Conservation (phyloP, 2,888 invertebrate species). For the Tigriopus californicus region DNA sequence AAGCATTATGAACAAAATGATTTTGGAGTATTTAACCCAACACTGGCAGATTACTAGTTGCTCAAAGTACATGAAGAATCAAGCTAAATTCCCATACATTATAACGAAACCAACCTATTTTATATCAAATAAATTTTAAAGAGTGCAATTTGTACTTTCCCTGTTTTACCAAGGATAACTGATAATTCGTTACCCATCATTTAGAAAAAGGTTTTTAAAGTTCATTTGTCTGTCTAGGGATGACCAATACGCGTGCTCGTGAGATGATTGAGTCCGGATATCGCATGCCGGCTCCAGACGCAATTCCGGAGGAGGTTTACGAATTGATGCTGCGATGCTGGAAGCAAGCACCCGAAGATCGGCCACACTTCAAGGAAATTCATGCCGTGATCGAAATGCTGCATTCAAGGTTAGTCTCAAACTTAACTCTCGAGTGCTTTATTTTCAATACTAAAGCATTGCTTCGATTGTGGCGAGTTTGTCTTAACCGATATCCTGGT, state of each 20-base stretch:
- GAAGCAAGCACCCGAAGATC: slow-evolving; percentile 75
- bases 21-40: too few species aligned
- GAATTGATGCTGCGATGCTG: slow-evolving; percentile 77
- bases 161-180: too few species aligned
- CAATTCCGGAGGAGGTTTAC: slow-evolving; percentile 72
- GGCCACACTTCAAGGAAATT: slow-evolving; percentile 81
- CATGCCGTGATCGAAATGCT: slow-evolving; percentile 17
- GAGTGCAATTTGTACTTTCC: too few species aligned
- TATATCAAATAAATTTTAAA: too few species aligned
- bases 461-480: not conserved
- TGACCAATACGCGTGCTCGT: slow-evolving; percentile 79
- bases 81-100: too few species aligned
- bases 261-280: slow-evolving; percentile 86
- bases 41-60: too few species aligned
- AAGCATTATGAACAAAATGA: too few species aligned
- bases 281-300: slow-evolving; percentile 76
- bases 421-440: not conserved
- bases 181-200: too few species aligned
- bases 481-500: not conserved
- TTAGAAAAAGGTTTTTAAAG: too few species aligned
- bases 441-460: not conserved
- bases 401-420: slow-evolving; percentile 10
- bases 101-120: too few species aligned
- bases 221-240: too few species aligned
- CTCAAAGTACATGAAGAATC: too few species aligned